Base-by-base conservation (phyloP, 2,888 invertebrate genomes). In the Clepsis dumicolana region DNA sequence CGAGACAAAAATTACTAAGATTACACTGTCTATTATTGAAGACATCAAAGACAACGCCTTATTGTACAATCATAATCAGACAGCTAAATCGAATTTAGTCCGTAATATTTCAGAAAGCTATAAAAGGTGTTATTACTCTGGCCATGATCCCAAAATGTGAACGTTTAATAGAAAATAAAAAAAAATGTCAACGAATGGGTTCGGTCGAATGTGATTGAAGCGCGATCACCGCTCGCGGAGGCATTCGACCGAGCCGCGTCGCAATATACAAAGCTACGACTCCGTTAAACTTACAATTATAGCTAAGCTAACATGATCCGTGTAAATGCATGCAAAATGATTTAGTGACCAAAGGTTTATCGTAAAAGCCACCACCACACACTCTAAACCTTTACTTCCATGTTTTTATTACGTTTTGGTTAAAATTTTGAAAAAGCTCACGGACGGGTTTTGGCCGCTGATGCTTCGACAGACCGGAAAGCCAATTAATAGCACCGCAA, bases 401-500 rank as follows among this genome's bases (percentile, higher is more conserved):
- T 88, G 80, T 86, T 85, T 80, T 83, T 70, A 85, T 85, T 85
- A 79, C 44, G 60, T 73, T 75, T 78, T 84, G 82, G 91, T 92
- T 93, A 93, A 93, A 48, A 93, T 93, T 93, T 93, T 88, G 92
- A 91, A 80, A 88, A 74, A 84, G 77, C 75, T 80, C 82, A 80
- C 80, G 80, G 80, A 86, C 85, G 83, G 83, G 75, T 83, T 86
- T 81, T 75, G 80, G 72, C 65, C 70, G 65, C 57, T 67, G 56
- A 63, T 57, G 56, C 38, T 27, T 74, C 75, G 76, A 75, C 72
- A 77, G 72, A 76, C 84, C 79, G 79, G 78, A 76, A 90, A 91
- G 91, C 92, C 91, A 91, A 92, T 92, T 91, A 90, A 89, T 91
- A 86, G 90, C 91, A 93, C 91, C 93, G 89, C 90, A 92, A 92